Evolutionary conservation across 1,140 invertebrate genomes (phyloP), one percentile per base, ranked within the genome.

Genomic region (Charaxes varanes): DNA sequence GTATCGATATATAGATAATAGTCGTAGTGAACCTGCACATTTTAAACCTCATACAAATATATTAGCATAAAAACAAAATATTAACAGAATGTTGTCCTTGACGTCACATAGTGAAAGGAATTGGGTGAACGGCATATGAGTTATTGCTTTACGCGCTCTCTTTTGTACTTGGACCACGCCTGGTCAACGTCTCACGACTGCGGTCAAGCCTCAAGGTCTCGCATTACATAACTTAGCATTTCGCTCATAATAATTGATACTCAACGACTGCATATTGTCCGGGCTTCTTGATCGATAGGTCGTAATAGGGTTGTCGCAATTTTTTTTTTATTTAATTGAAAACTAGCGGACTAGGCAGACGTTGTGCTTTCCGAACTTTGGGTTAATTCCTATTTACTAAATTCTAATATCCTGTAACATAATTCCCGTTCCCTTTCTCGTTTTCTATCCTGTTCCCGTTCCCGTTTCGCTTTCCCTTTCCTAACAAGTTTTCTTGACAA

Each of bases 131-230:
- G 41, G 33, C 23, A 31, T 18, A 1, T 26, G 13, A 35, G 24
- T 10, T 1, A 26, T 28, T 28, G 13, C 11, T n/a, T 17, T 44
- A 41, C 43, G 53, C 53, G 40, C n/a, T n/a, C 49, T 40, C 35
- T 43, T 62, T 54, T 58, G 37, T 49, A 42, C 36, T 61, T 68
- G 53, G 40, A 45, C 63, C 68, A 60, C 43, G 22, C 50, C 43
- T 56, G 70, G 63, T 69, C 64, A 76, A 56, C 33, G 56, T 45
- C 60, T 70, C 74, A 74, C 73, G 73, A 82, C 70, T 77, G 69
- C 65, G 78, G 78, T 82, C 78, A 82, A 78, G 73, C 60, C 49
- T 54, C 74, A 82, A 82, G 74, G 78, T 74, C 67, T 41, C 35
- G 3, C 27, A 41, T 82, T 79, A 82, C 71, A 82, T 82, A 82